Base-by-base conservation (phyloP, 2,113 vertebrate genomes). In the Dicerorhinus sumatrensis region DNA sequence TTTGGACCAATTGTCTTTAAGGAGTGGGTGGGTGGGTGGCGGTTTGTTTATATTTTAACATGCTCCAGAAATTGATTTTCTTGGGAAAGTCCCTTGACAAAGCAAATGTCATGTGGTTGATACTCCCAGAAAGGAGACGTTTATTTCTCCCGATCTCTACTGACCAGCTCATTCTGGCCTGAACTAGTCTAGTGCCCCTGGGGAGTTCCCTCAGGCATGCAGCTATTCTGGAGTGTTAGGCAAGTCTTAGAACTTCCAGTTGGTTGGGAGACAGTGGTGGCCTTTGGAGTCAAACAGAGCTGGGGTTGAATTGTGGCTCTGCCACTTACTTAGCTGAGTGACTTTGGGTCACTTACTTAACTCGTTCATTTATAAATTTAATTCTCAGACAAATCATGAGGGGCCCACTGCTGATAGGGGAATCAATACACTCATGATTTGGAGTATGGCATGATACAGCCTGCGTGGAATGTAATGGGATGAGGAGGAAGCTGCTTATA, bases 41-140 rank as follows among this genome's bases (percentile, higher is more conserved):
- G 33, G 91, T 95, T 97, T 97, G 92, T 97, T 98, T 98, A 88
- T 96, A 85, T 94, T 95, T 98, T 97, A 96, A 85, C 91, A 97
- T 97, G 95, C 95, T 97, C 88, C 84, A 97, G 91, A 98, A 98
- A 98, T 97, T 97, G 91, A 97, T 97, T 98, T 97, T 88, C 94
- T 94, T 94, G 91, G 95, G 96, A 96, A 97, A 97, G 67, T 95
- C 88, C 80, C 97, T 93, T 91, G 89, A 97, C 96, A 94, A 97
- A 94, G 93, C 81, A 96, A 97, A 97, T 96, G 88, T 95, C 81
- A 94, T 97, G 29, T 82, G 39, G 93, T 91, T 92, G 62, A 91
- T 95, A 63, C 91, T 97, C 88, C 63, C 91, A 91, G 72, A 95
- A 98, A 96, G 51, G 88, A 83, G 42, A 58, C 67, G 29, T 96